Percentiles rank a stretch among this genome's conserved stretches.
phyloP scores from a whole-genome alignment of 2,113 vertebrate genomes.

The Pterocles burchelli region DNA sequence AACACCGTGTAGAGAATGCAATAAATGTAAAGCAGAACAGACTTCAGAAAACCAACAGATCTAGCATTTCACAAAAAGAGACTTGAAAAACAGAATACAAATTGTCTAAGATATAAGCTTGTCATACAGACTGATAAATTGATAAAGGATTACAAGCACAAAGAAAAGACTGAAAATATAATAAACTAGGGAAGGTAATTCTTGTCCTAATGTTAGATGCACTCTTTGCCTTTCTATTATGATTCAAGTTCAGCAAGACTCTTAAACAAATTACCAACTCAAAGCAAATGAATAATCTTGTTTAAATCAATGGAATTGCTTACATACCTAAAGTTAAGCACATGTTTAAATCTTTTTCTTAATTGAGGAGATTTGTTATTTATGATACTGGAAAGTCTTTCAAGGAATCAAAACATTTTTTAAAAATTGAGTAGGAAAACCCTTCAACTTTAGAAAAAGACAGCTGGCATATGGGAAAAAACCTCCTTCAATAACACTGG shows the following conservation, averaged over 20 bases:
- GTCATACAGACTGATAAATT: neutral
- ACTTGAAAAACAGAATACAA: conserved; percentile 51
- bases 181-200: conserved; percentile 11
- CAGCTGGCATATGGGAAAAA: neutral
- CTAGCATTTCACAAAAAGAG: conserved; percentile 7
- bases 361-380: conserved; percentile 36
- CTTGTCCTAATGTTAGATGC: conserved; percentile 35
- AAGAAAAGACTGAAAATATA: conserved; percentile 28
- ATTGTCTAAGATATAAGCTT: neutral
- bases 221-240: conserved; percentile 57
- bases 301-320: neutral
- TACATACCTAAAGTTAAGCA: neutral
- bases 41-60: conserved; percentile 4
- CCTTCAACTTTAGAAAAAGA: neutral
- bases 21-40: conserved; percentile 28
- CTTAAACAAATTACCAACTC: neutral
- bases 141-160: conserved; percentile 47
- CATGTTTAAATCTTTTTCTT: neutral
- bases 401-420: conserved; percentile 44
- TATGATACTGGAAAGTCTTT: conserved; percentile 47
- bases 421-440: neutral
- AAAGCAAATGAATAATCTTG: conserved; percentile 54
- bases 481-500: neutral
- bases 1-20: neutral
- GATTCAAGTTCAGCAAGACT: neutral